These are phyloP conservation scores for Gorsachius goisagi DNA, from an alignment of 2,113 vertebrate genomes.

Conservation along the genomic window DNA sequence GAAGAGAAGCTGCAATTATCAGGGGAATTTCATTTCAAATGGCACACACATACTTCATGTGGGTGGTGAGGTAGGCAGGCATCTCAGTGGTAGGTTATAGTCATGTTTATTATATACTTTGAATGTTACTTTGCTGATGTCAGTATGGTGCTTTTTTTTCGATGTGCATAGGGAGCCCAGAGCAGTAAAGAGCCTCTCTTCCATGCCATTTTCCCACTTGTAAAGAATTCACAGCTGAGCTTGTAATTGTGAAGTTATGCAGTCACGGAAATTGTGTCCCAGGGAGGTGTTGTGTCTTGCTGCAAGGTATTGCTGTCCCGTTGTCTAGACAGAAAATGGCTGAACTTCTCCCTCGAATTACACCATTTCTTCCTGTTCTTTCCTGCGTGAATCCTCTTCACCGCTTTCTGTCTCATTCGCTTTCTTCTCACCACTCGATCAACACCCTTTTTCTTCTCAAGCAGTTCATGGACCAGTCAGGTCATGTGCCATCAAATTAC, in stretches of 20 bases:
- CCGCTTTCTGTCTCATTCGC: background rate
- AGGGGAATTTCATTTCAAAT: conserved; percentile 22
- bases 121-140: conserved; percentile 26
- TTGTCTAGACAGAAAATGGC: background rate
- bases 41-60: background rate
- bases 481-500: background rate
- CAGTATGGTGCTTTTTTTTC: background rate
- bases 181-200: conserved; percentile 1
- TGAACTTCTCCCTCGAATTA: background rate
- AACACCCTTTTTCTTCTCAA: background rate
- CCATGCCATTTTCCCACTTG: background rate
- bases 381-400: background rate
- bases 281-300: background rate
- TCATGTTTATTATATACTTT: conserved; percentile 43
- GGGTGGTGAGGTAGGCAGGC: conserved; percentile 25
- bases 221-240: background rate
- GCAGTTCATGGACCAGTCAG: background rate
- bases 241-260: background rate
- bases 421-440: background rate
- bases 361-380: background rate
- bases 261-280: background rate
- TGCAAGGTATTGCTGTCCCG: background rate
- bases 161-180: background rate
- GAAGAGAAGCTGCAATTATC: conserved; percentile 33
- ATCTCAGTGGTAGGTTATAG: conserved; percentile 26